Evolutionary conservation across 2,797 vertebrate genomes (phyloP), one percentile per base, ranked within the genome.

Genomic region (Esox lucius): DNA sequence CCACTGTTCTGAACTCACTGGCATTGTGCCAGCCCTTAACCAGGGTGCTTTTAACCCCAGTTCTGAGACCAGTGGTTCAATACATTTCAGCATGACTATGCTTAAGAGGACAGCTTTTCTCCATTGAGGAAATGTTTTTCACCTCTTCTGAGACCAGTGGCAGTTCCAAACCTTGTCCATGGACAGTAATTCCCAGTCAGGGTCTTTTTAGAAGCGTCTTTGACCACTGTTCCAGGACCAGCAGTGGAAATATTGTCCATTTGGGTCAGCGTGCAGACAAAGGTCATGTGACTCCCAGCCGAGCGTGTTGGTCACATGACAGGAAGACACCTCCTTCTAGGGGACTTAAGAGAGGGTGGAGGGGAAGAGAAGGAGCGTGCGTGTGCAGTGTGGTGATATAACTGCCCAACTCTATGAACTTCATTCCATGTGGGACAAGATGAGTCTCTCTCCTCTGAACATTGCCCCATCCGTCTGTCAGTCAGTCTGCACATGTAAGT

Each of bases 191-290:
- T 68, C 51, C 53, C 31, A 3, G 49, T 70, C 68, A 51, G 68
- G 16, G 42, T 70, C 24, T 46, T 70, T 48, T 51, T 28, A 39
- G 42, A 46, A 71, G 68, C 39, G 68, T 79, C 74, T 77, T 46
- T 28, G 31, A 42, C 28, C 56, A 2, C 84, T 66, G 79, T 80
- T 84, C 72, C 78, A 53, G 77, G 75, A 70, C 68, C 78, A 28
- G 77, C 74, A 82, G 86, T 82, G 84, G 87, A 87, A 81, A 79
- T 84, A 11, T 24, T 46, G 67, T 42, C 11, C 4, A 19, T n/a
- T 31, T 26, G 7, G 70, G 16, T 71, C 31, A 59, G 33, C 11
- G 51, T n/a, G 49, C 26, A 24, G 70, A 33, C 17, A 16, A 28
- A 71, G 19, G 69, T 71, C 28, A 56, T 49, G 49, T 71, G 48